Conservation (phyloP, 2,888 invertebrate genomes). For the Pterostichus madidus region DNA sequence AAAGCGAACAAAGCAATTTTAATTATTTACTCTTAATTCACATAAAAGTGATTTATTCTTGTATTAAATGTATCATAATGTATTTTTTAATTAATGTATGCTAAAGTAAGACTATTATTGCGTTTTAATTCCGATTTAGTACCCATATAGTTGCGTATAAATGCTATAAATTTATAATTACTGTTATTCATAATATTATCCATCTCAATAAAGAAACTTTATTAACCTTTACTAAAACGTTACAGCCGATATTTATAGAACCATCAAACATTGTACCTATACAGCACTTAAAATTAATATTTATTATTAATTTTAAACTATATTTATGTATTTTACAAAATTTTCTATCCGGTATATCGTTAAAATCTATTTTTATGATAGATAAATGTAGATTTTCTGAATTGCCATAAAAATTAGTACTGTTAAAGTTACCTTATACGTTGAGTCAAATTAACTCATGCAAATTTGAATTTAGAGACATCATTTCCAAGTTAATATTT, state of each 20-base stretch:
- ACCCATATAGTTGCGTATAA: slow-evolving; percentile 1
- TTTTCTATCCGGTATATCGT: too few species aligned
- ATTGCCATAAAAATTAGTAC: too few species aligned
- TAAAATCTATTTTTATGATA: too few species aligned
- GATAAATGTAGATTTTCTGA: too few species aligned
- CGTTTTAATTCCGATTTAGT: slow-evolving; percentile 43
- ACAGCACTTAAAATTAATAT: not conserved
- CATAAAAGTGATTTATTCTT: slow-evolving; percentile 37
- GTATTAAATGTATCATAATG: slow-evolving; percentile 31
- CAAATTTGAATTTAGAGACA: too few species aligned
- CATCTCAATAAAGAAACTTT: not conserved
- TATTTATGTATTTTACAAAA: too few species aligned
- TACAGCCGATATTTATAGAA: too few species aligned
- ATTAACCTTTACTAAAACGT: not conserved
- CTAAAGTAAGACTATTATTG: slow-evolving; percentile 42
- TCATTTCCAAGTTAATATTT: not conserved
- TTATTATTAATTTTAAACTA: too few species aligned
- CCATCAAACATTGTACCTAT: too few species aligned
- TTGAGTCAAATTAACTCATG: too few species aligned
- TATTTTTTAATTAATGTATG: slow-evolving; percentile 46
- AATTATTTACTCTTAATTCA: slow-evolving; percentile 45
- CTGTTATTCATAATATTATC: slow-evolving; percentile 3
- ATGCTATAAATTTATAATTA: slow-evolving; percentile 28
- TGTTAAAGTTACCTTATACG: too few species aligned
- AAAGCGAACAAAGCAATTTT: slow-evolving; percentile 10